Conservation (phyloP, 2,797 vertebrate genomes). For the Zenarchopterus dispar region DNA sequence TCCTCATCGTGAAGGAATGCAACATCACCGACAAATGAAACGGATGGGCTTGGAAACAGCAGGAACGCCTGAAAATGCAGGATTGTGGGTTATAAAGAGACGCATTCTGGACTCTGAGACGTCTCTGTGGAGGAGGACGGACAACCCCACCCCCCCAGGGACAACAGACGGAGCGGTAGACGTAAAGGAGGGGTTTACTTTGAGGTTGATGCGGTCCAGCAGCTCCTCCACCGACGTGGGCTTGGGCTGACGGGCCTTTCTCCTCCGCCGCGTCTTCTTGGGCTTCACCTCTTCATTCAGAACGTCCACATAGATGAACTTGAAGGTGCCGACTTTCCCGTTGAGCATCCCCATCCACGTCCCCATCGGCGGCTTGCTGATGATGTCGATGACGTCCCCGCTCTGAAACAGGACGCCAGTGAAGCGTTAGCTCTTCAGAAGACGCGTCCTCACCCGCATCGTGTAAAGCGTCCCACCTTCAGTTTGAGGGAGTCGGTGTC, state of each 20-base stretch:
- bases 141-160: no score
- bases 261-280: conserved; percentile 88
- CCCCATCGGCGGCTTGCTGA: conserved; percentile 98
- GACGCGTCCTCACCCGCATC: not conserved
- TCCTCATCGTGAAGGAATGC: no score
- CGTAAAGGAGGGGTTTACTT: conserved; percentile 72
- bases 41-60: no score
- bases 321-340: conserved; percentile 98
- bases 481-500: conserved; percentile 94
- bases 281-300: conserved; percentile 93
- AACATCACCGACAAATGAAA: no score
- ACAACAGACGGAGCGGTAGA: no score
- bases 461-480: conserved; percentile 79
- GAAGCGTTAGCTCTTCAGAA: not conserved
- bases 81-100: no score
- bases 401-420: conserved; percentile 77
- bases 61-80: no score
- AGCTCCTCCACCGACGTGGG: conserved; percentile 97
- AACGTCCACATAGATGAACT: conserved; percentile 97
- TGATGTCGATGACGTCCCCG: conserved; percentile 95
- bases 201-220: conserved; percentile 95
- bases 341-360: conserved; percentile 98
- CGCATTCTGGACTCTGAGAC: no score
- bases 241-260: conserved; percentile 90
- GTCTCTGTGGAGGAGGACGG: no score